A percentile compares a stretch with the other conserved stretches of the same genome.
These are phyloP conservation scores for Euthynnus affinis DNA, from an alignment of 2,797 vertebrate species.

Conservation along the genomic window DNA sequence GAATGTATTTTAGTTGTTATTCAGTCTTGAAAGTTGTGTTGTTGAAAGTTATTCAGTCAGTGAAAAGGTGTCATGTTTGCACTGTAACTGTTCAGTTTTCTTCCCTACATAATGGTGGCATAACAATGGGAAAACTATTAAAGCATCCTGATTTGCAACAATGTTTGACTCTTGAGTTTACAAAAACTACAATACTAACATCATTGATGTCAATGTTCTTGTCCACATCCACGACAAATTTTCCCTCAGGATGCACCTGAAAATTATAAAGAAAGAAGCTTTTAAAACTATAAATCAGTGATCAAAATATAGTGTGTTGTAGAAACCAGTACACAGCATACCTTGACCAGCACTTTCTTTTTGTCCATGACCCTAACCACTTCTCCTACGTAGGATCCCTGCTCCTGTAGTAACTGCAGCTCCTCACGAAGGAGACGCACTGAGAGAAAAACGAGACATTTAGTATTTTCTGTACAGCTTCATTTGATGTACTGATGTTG, in stretches of 20 bases:
- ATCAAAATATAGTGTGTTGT: background rate
- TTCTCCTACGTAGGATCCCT: constrained; percentile 98
- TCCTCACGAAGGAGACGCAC: constrained; percentile 96
- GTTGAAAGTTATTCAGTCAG: no score
- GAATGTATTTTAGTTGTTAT: background rate
- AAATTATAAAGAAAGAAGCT: constrained; percentile 22
- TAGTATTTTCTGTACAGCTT: background rate
- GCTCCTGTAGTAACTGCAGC: constrained; percentile 97
- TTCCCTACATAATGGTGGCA: background rate
- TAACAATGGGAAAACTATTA: background rate
- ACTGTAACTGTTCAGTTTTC: background rate
- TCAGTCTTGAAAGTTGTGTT: background rate
- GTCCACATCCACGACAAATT: constrained; percentile 98
- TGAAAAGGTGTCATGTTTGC: background rate
- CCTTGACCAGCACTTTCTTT: constrained; percentile 99
- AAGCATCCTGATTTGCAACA: background rate
- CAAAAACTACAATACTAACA: constrained; percentile 83
- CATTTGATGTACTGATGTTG: background rate
- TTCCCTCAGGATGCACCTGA: constrained; percentile 97
- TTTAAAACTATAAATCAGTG: background rate
- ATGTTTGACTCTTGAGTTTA: background rate
- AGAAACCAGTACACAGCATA: constrained; percentile 59
- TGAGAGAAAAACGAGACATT: constrained; percentile 53
- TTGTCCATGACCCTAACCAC: constrained; percentile 99
- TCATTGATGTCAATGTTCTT: constrained; percentile 99